Evolutionary conservation across 1,140 invertebrate species (phyloP), one percentile per base, ranked within the genome.

Genomic region (Zophobas morio): DNA sequence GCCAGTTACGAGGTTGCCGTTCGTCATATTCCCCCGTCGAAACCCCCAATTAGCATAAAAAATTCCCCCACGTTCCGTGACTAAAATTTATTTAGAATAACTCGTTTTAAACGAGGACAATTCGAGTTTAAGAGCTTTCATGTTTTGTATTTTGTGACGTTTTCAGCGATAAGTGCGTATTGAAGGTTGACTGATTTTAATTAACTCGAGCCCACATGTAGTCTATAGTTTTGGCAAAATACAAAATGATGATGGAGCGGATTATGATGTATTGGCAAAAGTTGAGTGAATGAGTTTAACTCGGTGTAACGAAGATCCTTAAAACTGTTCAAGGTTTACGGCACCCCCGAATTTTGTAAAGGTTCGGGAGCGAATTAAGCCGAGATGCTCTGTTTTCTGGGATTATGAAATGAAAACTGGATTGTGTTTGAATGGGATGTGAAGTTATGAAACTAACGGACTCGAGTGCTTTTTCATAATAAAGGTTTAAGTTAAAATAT

Each of bases 111-210:
- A 8, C 42, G 42, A 8, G 42, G 42, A 46, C 42, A 46, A 46
- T 46, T 46, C 42, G 3, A 46, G 3, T 8, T 3, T 46, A 8
- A 46, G 42, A 46, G 42, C 42, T 46, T 46, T 46, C 42, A 8
- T 46, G 42, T 46, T 46, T 46, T 46, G 42, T 46, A 46, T 46
- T 46, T 46, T 46, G 42, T 46, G 42, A 46, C 42, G 42, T 46
- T 46, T 46, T 8, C 3, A 46, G 8, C 42, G 42, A 46, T 46
- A 46, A 46, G 42, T 46, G 42, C 42, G 42, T 46, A 46, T 46
- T 46, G 42, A 46, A 46, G 42, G 42, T 46, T 46, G 42, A 46
- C 42, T 46, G 42, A 8, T 46, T 46, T 46, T 46, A 46, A 46
- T 46, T 46, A 46, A 46, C 42, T 46, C 42, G 3, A 3, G 42